phyloP scores from a whole-genome alignment of 1,140 invertebrate genomes.

The Diploscapter pachys region DNA sequence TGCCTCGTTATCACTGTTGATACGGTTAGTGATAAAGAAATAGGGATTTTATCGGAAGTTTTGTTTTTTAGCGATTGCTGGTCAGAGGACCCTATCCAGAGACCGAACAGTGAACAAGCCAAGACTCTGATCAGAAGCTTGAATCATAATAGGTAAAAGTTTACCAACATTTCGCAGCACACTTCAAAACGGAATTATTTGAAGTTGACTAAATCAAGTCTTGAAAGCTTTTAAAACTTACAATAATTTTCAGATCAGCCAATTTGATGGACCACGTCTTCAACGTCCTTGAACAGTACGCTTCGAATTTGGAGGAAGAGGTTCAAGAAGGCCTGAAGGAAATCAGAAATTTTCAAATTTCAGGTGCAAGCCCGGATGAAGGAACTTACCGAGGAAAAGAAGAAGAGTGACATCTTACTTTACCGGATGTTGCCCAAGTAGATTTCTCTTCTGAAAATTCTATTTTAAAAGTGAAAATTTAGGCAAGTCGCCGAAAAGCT shows the following conservation, averaged over 20 bases:
- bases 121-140: constrained; percentile 14
- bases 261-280: constrained; percentile 40
- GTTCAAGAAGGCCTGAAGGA: constrained; percentile 66
- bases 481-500: constrained; percentile 55
- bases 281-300: constrained; percentile 35
- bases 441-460: constrained; percentile 76
- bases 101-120: constrained; percentile 37
- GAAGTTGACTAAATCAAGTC: neutral
- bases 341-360: constrained; percentile 65
- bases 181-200: constrained; percentile 65
- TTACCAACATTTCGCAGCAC: neutral
- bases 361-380: constrained; percentile 85
- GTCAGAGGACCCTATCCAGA: constrained; percentile 39
- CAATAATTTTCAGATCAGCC: constrained; percentile 30
- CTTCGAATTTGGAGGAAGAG: constrained; percentile 69
- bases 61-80: constrained; percentile 52
- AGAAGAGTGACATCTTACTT: constrained; percentile 84
- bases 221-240: neutral
- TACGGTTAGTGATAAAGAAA: constrained; percentile 24
- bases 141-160: constrained; percentile 26
- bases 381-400: constrained; percentile 89
- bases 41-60: constrained; percentile 38
- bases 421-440: constrained; percentile 84
- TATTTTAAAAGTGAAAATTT: constrained; percentile 24
- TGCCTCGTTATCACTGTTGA: too few relatives aligned